Base-by-base conservation (phyloP, 2,888 invertebrate species). In the Heliothis peltigera region DNA sequence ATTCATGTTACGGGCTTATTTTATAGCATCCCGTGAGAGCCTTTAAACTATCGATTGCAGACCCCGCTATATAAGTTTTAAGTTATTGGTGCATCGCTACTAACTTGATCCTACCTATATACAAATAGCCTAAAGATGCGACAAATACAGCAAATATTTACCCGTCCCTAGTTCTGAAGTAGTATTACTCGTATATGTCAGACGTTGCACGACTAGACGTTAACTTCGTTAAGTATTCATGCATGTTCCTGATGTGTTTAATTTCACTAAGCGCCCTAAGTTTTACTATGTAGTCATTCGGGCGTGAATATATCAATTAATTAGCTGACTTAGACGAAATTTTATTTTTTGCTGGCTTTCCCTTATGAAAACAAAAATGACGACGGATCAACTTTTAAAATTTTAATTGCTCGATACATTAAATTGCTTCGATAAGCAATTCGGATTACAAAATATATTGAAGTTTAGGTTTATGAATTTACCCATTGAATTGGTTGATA, bases 1-100 rank as follows among this genome's bases (percentile, higher is more conserved):
- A 73, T 68, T 77, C 75, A 63, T 64, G 70, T 68, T 65, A 52
- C 63, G 56, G 58, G 64, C 58, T 75, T 57, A 75, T 73, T 68
- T 73, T 75, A 75, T 68, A 70, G 56, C 58, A 56, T 61, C 81
- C 66, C 71, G 46, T 53, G 76, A 56, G 77, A 57, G 66, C 66
- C 64, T 71, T 79, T 60, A 68, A 72, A 64, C 73, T 71, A 75
- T 81, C 71, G 66, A 70, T 69, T 70, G 61, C 69, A 67, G 64
- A 69, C 64, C 64, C 63, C 48, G 63, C 66, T 63, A 67, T 63
- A 67, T 57, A 65, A 70, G 57, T 61, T 66, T 62, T 64, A 64
- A 70, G 54, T 64, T 64, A 72, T 69, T 74, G 63, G 55, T 69
- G 61, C 65, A 70, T 63, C 51, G 46, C 47, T 60, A 19, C 52